Base-by-base conservation (phyloP, 2,797 vertebrate species). In the Momotus momota region DNA sequence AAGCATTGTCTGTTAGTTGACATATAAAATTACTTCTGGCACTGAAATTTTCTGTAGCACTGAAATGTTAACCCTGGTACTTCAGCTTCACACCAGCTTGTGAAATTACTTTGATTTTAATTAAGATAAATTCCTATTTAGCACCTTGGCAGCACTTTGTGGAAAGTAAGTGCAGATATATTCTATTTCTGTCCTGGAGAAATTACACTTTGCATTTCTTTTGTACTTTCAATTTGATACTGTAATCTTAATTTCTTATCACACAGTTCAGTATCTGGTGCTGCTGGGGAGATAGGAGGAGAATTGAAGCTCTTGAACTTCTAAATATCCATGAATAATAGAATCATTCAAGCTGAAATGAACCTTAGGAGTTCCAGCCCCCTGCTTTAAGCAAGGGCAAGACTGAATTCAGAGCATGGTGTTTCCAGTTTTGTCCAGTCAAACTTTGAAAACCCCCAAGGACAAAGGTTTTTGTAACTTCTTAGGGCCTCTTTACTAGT, bases 91-190 rank as follows among this genome's bases (percentile, higher is more conserved):
- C 69, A 27, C n/a, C 48, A 72, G 62, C 66, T 93, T 71, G 26
- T 71, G 67, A 88, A 96, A 93, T 84, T 82, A 93, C 48, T 91
- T 93, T 67, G 95, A 96, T 96, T 95, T 96, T 92, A 96, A 96
- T 96, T 95, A 94, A 94, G 93, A 93, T 95, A 92, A 95, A 85
- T 87, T 92, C 33, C 33, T 77, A 2, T 90, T 92, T 90, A 92
- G 66, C 64, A 94, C 71, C 38, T 77, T 55, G 41, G 49, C 29
- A 80, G 75, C 74, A 67, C 79, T 94, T 82, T 33, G 57, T 31
- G 74, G 55, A 85, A 92, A 86, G 40, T 60, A 67, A 82, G 78
- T 46, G 55, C 40, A 86, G 85, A 74, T 81, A 54, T 8, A 21
- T 69, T 78, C 38, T 61, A 2, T 82, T 92, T 71, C 57, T 90